A percentile compares a stretch with the other conserved stretches of the same genome.
Evolutionary conservation across 2,113 vertebrate species (phyloP).

Genomic region (Odontophorus gujanensis): DNA sequence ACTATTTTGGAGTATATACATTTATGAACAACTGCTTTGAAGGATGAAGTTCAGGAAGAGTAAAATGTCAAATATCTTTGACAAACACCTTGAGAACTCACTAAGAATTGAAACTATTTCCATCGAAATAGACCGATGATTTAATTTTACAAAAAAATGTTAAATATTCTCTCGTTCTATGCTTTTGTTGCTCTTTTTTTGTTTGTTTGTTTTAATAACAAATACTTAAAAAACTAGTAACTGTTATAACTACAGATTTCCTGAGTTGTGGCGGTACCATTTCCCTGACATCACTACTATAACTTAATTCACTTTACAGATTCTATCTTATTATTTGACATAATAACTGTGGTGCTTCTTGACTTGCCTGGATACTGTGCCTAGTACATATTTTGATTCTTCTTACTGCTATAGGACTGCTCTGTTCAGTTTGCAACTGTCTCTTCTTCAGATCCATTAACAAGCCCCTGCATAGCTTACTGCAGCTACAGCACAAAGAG

Average conservation of each 20-base stretch:
- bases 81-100: too few species aligned
- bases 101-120: too few species aligned
- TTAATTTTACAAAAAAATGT: too few species aligned
- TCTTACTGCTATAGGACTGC: not conserved
- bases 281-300: not conserved
- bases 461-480: fast-evolving
- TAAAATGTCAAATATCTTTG: too few species aligned
- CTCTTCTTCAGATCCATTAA: not conserved
- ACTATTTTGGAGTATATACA: too few species aligned
- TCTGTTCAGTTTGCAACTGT: not conserved
- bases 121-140: too few species aligned
- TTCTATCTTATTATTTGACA: not conserved
- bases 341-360: not conserved
- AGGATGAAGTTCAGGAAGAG: too few species aligned
- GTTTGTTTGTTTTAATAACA: too few species aligned
- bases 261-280: not conserved
- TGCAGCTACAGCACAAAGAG: not conserved
- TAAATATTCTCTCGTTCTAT: too few species aligned
- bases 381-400: not conserved
- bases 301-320: not conserved
- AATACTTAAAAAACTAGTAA: too few species aligned
- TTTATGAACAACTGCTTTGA: too few species aligned
- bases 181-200: too few species aligned
- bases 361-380: not conserved
- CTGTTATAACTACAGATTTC: not conserved